Base-by-base conservation (phyloP, 2,797 vertebrate genomes). In the Argya squamiceps region DNA sequence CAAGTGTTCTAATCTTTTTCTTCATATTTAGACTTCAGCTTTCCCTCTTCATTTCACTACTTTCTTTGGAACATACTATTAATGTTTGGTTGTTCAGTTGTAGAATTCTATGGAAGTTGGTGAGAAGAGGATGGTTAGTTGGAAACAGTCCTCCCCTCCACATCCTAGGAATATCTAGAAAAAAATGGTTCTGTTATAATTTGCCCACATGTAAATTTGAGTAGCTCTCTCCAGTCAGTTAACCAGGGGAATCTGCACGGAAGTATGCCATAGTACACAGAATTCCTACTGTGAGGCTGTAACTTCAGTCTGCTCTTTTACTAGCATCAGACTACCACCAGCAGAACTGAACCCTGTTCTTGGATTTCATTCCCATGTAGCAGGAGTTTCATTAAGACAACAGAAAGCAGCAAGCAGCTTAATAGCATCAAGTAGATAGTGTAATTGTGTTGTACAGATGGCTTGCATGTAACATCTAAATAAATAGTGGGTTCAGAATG, bases 401-500 rank as follows among this genome's bases (percentile, higher is more conserved):
- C 94, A 92, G 90, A 96, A 92, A 96, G 92, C 94, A 94, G 92
- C 85, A 95, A 77, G 89, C 94, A 97, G 95, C 95, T 97, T 98
- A 97, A 96, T 95, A 96, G 82, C 95, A 88, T 97, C 88, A 97
- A 89, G 88, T 70, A 96, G 86, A 93, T 85, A 64, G 84, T 92
- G 67, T 94, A 96, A 97, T 92, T 94, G 82, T 96, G 93, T 93
- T 97, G 93, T 96, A 94, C 85, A 96, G 93, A 96, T 94, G 93
- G 95, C 94, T 97, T 97, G 84, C 65, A 34, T 93, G 95, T 96
- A 97, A 95, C 93, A 92, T 97, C 97, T 97, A 98, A 98, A 98
- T 98, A 98, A 98, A 98, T 96, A 97, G 93, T 90, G 86, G 75
- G 85, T 93, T 97, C 95, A 94, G 91, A 97, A 89, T 97, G 92